phyloP scores from a whole-genome alignment of 2,888 invertebrate genomes.

The Brachynemurus nebulosus region DNA sequence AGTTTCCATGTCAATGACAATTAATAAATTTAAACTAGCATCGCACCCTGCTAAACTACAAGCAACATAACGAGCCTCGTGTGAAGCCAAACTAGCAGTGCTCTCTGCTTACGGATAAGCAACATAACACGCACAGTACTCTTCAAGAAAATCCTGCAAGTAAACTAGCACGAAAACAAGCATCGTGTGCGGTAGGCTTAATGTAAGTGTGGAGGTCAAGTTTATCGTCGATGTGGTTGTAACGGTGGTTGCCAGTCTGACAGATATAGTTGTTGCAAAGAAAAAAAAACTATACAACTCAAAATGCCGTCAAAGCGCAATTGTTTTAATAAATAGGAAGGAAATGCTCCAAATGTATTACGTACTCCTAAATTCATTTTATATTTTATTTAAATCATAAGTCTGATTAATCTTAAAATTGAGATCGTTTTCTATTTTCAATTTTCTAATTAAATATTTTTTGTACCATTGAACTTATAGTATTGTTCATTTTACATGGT shows the following conservation, averaged over 20 bases:
- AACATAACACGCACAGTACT: too few species aligned
- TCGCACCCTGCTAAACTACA: too few species aligned
- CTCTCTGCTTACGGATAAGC: too few species aligned
- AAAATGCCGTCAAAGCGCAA: not conserved
- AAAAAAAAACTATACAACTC: conserved; percentile 2
- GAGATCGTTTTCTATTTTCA: not conserved
- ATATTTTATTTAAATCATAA: not conserved
- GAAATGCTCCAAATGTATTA: not conserved
- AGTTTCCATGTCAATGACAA: too few species aligned
- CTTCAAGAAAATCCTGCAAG: too few species aligned
- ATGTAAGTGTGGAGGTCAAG: too few species aligned
- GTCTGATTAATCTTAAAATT: not conserved
- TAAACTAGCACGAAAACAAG: too few species aligned
- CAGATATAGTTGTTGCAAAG: not conserved
- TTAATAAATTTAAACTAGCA: too few species aligned
- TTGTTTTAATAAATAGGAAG: conserved; percentile 14
- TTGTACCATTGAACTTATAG: not conserved
- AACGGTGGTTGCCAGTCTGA: not conserved
- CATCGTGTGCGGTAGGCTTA: too few species aligned
- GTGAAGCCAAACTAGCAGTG: too few species aligned
- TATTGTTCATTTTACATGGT: not conserved
- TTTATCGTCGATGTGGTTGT: conserved; percentile 2
- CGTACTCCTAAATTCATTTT: not conserved
- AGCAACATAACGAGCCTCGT: too few species aligned
- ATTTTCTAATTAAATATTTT: too few species aligned